Evolutionary conservation across 1,140 invertebrate species (phyloP).

Genomic region (Cydia fagiglandana): DNA sequence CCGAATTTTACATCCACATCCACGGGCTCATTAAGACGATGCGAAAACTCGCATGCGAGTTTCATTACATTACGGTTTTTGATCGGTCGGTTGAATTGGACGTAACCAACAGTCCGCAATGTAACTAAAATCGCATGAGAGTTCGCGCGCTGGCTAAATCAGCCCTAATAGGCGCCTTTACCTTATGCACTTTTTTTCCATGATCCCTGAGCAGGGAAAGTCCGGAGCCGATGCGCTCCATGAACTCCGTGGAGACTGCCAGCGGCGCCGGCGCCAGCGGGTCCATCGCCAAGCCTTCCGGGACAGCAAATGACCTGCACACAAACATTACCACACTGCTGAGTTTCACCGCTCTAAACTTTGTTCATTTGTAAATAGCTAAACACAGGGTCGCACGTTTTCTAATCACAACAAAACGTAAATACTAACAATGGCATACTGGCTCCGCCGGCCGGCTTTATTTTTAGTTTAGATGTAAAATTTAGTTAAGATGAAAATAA

Average conservation of each 20-base stretch:
- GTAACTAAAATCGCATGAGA: too few relatives aligned
- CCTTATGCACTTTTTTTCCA: slow-evolving; percentile 74
- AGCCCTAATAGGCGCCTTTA: slow-evolving; percentile 35
- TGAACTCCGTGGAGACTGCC: slow-evolving; percentile 64
- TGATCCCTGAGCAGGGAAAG: slow-evolving; percentile 66
- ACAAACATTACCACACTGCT: slow-evolving; percentile 25
- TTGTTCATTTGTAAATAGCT: background rate
- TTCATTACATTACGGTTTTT: too few relatives aligned
- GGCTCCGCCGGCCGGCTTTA: background rate
- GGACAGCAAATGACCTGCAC: slow-evolving; percentile 66
- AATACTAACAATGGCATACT: background rate
- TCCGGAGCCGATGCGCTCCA: slow-evolving; percentile 69
- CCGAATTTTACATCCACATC: too few relatives aligned
- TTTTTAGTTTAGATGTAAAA: too few relatives aligned
- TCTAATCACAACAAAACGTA: slow-evolving; percentile 1
- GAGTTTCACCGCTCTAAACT: background rate
- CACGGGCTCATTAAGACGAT: too few relatives aligned
- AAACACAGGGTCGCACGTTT: background rate
- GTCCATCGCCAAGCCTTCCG: slow-evolving; percentile 71
- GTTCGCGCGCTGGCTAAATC: too few relatives aligned
- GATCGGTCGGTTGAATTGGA: too few relatives aligned
- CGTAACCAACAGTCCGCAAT: too few relatives aligned
- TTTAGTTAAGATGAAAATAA: background rate
- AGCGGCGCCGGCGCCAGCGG: slow-evolving; percentile 66
- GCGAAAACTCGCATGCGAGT: too few relatives aligned